Evolutionary conservation across 64 coral and sea anemone genomes (phyloP).

Genomic region (Stylophora pistillata): DNA sequence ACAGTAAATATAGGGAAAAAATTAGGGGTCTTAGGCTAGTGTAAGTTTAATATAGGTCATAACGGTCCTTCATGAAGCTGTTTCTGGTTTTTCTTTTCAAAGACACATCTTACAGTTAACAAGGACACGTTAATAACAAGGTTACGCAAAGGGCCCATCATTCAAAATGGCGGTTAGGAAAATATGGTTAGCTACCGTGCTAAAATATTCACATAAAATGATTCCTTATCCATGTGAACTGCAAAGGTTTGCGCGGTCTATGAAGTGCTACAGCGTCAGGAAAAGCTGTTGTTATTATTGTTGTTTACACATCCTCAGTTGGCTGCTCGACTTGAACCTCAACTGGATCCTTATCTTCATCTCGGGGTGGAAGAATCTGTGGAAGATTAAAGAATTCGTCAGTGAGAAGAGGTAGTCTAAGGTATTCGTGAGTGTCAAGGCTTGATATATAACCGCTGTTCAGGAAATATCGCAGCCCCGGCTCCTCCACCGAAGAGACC

Average conservation of each 20-base stretch:
- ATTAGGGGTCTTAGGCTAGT: too few species aligned
- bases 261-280: background rate
- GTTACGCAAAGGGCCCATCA: background rate
- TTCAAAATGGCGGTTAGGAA: background rate
- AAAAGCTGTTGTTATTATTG: background rate
- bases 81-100: too few species aligned
- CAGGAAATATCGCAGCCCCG: too few species aligned
- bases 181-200: background rate
- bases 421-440: background rate
- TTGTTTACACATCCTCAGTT: slow-evolving; percentile 63
- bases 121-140: too few species aligned
- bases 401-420: background rate
- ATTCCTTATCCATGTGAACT: background rate
- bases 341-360: slow-evolving; percentile 93
- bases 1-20: too few species aligned
- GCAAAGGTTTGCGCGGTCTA: background rate
- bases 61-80: too few species aligned
- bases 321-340: slow-evolving; percentile 90
- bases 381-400: background rate
- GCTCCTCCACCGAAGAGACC: too few species aligned
- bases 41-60: too few species aligned
- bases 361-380: slow-evolving; percentile 87
- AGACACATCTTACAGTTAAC: too few species aligned
- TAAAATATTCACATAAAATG: background rate
- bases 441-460: too few species aligned